Conservation (phyloP, 2,113 vertebrate species). For the Antidorcas marsupialis region DNA sequence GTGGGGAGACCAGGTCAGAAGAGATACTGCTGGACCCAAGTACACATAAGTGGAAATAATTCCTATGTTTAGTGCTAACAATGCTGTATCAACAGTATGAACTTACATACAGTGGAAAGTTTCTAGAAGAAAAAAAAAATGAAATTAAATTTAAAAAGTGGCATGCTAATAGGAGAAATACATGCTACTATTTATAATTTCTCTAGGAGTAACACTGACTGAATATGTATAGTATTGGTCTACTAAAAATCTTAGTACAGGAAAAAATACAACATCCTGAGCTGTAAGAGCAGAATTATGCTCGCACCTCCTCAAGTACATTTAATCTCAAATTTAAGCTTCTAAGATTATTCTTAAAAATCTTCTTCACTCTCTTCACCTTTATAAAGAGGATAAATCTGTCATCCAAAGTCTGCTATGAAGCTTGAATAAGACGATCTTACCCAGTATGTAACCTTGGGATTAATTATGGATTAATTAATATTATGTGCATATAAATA, state of each 20-base stretch:
- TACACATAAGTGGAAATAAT: neutral
- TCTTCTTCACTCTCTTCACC: neutral
- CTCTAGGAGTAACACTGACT: neutral
- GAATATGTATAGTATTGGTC: neutral
- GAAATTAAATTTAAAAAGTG: neutral
- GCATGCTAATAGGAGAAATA: neutral
- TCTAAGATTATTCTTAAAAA: neutral
- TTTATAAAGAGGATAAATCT: neutral
- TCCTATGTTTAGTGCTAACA: neutral
- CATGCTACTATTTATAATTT: neutral
- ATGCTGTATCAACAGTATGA: neutral
- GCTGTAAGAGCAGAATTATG: neutral
- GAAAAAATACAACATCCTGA: neutral
- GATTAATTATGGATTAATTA: neutral
- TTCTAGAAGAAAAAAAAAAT: neutral
- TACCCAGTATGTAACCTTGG: neutral
- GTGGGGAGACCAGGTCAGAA: neutral
- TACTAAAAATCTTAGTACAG: neutral
- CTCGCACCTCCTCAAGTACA: neutral
- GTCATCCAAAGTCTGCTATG: neutral
- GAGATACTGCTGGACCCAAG: neutral
- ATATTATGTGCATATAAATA: neutral
- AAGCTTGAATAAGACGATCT: neutral
- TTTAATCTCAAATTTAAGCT: neutral
- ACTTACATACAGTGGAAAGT: neutral